Base-by-base conservation (phyloP, 2,888 invertebrate species). In the Cryptocephalus moraei region DNA sequence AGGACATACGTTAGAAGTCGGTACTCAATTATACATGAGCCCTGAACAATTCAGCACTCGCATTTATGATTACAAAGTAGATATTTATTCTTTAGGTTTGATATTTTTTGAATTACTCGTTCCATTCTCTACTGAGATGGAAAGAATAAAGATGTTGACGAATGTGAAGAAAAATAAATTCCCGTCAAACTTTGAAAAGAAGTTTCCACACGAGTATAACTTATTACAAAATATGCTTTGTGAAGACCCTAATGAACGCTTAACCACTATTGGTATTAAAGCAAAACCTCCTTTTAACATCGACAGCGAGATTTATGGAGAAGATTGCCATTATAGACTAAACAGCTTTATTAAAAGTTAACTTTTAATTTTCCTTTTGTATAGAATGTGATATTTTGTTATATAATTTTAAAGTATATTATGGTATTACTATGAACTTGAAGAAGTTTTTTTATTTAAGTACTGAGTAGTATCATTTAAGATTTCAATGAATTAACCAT, bases 21-120 rank as follows among this genome's bases (percentile, higher is more conserved):
- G 97, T 22, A 99, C 99, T 0, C 85, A 87, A 54, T 75, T 96
- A 1, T 99, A 99, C 71, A 99, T 99, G 97, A 94, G 95, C 36
- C 97, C 97, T 1, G 97, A 99, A 67, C 96, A 96, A 73, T 73
- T 84, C 32, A 73, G 75, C 9, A 84, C 87, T 0, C 75, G 78
- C 34, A 77, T 80, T 1, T 92, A 92, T 67, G 85, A 85, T 65
- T 87, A 84, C 70, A 94, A 94, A 71, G 94, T 95, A 46, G 96
- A 96, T 70, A 94, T 96, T 49, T 96, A 87, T 73, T 91, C 95
- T 0, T 74, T 96, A 54, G 96, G 95, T 0, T 76, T 99, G 49
- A 93, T 99, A 51, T 80, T 95, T 56, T 91, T 94, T 68, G 99
- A 99, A 72, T 68, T 99, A 47, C 74, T 96, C 39, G 83, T 87